A percentile compares a stretch with the other conserved stretches of the same genome.
phyloP scores from a whole-genome alignment of 2,113 vertebrate genomes.

The Naja naja region DNA sequence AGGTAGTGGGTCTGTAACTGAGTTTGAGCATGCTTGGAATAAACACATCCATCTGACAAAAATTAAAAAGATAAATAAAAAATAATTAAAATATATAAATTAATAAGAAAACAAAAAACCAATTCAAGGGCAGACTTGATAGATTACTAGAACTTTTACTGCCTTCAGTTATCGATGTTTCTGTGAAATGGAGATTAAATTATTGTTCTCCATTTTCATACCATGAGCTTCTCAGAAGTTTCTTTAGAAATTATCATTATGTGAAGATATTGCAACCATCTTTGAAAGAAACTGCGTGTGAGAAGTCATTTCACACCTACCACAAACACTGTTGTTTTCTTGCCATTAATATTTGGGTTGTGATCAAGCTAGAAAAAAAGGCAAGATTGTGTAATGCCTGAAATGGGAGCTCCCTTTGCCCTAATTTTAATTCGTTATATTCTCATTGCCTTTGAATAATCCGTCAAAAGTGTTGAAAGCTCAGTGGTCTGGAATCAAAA shows the following conservation, averaged over 20 bases:
- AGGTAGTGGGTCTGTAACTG: not conserved
- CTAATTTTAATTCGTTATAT: not conserved
- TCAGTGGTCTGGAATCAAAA: not conserved
- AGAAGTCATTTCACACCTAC: not conserved
- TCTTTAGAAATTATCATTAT: not conserved
- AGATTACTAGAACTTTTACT: not conserved
- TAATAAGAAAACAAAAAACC: not conserved
- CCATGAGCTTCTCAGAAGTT: not conserved
- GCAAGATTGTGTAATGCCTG: not conserved
- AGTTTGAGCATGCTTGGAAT: not conserved
- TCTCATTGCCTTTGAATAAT: not conserved
- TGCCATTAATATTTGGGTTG: not conserved
- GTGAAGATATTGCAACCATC: not conserved
- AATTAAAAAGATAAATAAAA: not conserved
- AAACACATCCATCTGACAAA: not conserved
- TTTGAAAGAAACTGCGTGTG: not conserved
- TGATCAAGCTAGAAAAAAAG: not conserved
- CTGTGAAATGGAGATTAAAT: not conserved
- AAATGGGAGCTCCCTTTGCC: rapidly evolving
- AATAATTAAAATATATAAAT: not conserved
- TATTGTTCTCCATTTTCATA: not conserved
- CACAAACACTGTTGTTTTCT: not conserved
- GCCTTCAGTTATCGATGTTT: not conserved
- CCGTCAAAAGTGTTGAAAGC: not conserved
- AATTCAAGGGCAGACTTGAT: not conserved